These are phyloP conservation scores for Siphlonurus alternatus DNA, from an alignment of 2,888 invertebrate genomes.

Conservation along the genomic window DNA sequence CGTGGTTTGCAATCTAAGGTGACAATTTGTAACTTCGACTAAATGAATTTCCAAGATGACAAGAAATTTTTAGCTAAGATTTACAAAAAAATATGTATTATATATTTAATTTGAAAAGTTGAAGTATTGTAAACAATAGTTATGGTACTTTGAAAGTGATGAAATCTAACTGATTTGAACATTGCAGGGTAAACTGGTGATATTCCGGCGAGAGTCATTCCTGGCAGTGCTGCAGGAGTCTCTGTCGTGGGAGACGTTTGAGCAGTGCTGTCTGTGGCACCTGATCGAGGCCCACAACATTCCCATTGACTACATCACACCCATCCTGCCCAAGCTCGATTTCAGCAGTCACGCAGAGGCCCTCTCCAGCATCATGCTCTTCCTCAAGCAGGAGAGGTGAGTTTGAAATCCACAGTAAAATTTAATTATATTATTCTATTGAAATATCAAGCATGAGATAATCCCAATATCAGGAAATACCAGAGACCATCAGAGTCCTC, in stretches of 20 bases:
- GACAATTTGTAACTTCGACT: no score
- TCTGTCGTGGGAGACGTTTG: slow-evolving; percentile 90
- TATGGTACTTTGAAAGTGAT: no score
- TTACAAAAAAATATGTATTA: no score
- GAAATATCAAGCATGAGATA: not conserved
- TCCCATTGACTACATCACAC: slow-evolving; percentile 74
- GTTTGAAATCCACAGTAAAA: slow-evolving; percentile 14
- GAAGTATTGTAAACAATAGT: no score
- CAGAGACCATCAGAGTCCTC: not conserved
- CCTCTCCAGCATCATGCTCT: slow-evolving; percentile 69
- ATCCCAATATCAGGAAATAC: not conserved
- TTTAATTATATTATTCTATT: not conserved
- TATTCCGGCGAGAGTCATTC: slow-evolving; percentile 38
- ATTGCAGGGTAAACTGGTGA: slow-evolving; percentile 30
- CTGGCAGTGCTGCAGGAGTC: slow-evolving; percentile 62
- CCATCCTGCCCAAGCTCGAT: slow-evolving; percentile 62
- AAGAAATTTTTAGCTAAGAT: no score
- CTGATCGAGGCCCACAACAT: slow-evolving; percentile 86
- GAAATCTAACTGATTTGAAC: no score
- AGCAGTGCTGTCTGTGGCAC: slow-evolving; percentile 96
- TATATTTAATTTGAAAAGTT: no score
- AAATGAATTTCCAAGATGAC: no score
- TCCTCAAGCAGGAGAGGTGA: slow-evolving; percentile 78
- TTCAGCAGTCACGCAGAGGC: slow-evolving; percentile 83
- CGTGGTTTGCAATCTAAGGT: no score